Base-by-base conservation (phyloP, 2,113 vertebrate genomes). In the Bettongia penicillata region DNA sequence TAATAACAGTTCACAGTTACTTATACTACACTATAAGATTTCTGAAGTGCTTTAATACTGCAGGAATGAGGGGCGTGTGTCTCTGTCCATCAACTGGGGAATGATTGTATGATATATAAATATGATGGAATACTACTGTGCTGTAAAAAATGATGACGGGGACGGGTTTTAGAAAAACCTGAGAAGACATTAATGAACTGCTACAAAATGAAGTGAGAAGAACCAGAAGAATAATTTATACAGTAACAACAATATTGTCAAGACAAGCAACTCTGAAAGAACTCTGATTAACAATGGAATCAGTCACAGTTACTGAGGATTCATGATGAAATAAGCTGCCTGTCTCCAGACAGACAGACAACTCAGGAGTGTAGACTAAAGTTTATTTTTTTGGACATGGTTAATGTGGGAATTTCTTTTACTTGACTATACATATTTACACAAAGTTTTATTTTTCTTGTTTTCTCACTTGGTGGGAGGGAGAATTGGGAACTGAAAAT, bases 31-130 rank as follows among this genome's bases (percentile, higher is more conserved):
- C 77, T 90, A 92, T 49, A 90, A 90, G 90, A 90, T 92, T 52
- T 68, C 92, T 31, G 95, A 93, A 92, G 12, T 77, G n/a, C n/a
- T 84, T 84, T 43, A 84, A 84, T 84, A 84, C 16, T 23, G 43
- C 43, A 16, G 19, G 6, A 28, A 26, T 26, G 22, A 53, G n/a
- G n/a, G 8, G 61, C 16, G 31, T 0, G 12, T 84, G n/a, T 43
- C 16, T 1, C 19, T 11, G 2, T 84, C 19, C 68, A 84, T 84
- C 19, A 43, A 23, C 7, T 2, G 19, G 19, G n/a, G n/a, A 43
- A 84, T 23, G 68, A n/a, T 7, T 43, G 23, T 84, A 84, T 0
- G 16, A 84, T 43, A 84, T 22, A 23, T 23, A 16, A 43, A 84
- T 43, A 19, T 77, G 68, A 84, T 43, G 37, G 31, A 84, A 84